Evolutionary conservation across 37 sponge, comb jelly and placozoan species (phyloP).

Genomic region (Mnemiopsis leidyi): DNA sequence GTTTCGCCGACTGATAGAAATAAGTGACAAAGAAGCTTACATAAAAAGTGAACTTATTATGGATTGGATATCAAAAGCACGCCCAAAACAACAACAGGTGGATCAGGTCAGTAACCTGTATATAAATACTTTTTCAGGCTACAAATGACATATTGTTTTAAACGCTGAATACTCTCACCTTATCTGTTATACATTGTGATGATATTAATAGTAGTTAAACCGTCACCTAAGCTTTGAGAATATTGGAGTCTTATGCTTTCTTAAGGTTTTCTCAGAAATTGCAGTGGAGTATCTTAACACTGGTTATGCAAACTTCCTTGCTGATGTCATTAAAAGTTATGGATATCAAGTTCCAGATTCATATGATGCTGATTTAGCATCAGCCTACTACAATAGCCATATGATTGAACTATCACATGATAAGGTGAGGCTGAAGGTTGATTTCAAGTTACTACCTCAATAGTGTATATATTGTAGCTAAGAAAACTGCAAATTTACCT

Average conservation of each 20-base stretch:
- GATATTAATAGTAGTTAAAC: too few relatives aligned
- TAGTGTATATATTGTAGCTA: too few relatives aligned
- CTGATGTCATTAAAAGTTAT: background rate
- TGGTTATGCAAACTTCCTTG: background rate
- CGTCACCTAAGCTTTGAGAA: too few relatives aligned
- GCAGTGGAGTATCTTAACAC: background rate
- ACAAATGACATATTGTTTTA: too few relatives aligned
- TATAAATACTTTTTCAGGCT: too few relatives aligned
- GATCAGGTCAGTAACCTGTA: too few relatives aligned
- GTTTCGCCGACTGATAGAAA: background rate
- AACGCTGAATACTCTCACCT: too few relatives aligned
- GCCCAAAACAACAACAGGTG: background rate
- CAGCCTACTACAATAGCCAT: background rate
- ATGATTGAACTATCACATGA: background rate
- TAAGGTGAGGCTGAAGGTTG: too few relatives aligned
- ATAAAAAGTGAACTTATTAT: background rate
- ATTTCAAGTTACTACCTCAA: too few relatives aligned
- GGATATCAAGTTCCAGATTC: background rate
- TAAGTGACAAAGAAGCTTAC: background rate
- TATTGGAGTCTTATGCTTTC: too few relatives aligned
- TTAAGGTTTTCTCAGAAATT: background rate
- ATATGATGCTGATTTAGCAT: background rate
- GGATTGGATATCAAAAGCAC: background rate
- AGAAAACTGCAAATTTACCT: too few relatives aligned
- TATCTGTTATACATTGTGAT: too few relatives aligned